A percentile compares a stretch with the other conserved stretches of the same genome.
phyloP scores from a whole-genome alignment of 2,888 invertebrate species.

The Octonoba sinensis region DNA sequence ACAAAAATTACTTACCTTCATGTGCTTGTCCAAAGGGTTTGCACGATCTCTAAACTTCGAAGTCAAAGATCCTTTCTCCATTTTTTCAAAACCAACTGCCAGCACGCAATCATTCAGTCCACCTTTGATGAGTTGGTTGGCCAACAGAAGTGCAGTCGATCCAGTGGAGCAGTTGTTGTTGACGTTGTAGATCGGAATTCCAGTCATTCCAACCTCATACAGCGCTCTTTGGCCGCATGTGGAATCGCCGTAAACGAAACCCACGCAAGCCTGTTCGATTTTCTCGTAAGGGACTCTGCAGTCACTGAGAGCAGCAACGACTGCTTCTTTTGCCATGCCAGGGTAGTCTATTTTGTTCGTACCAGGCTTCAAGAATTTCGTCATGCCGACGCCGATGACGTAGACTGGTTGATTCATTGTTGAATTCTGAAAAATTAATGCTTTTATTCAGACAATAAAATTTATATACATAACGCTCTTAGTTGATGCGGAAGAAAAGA shows the following conservation, averaged over 20 bases:
- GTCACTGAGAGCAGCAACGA: constrained; percentile 87
- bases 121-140: constrained; percentile 91
- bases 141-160: constrained; percentile 89
- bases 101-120: constrained; percentile 74
- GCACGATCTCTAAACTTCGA: constrained; percentile 84
- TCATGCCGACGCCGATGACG: constrained; percentile 95
- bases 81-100: constrained; percentile 97
- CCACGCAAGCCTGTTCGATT: constrained; percentile 90
- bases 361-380: constrained; percentile 97
- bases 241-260: constrained; percentile 96
- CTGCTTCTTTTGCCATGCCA: constrained; percentile 93
- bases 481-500: too few relatives aligned
- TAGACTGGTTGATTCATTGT: constrained; percentile 37
- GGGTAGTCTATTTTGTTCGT: constrained; percentile 89
- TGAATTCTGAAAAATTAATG: too few relatives aligned
- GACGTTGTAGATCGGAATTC: constrained; percentile 96
- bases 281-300: constrained; percentile 82
- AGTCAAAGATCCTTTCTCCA: constrained; percentile 91
- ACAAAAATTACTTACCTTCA: constrained; percentile 76
- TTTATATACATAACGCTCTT: too few relatives aligned
- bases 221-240: constrained; percentile 94
- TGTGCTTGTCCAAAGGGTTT: constrained; percentile 89
- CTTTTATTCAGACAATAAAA: too few relatives aligned
- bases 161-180: constrained; percentile 99
- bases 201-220: constrained; percentile 94